Base-by-base conservation (phyloP, 2,797 vertebrate species). In the Hyperoplus immaculatus region DNA sequence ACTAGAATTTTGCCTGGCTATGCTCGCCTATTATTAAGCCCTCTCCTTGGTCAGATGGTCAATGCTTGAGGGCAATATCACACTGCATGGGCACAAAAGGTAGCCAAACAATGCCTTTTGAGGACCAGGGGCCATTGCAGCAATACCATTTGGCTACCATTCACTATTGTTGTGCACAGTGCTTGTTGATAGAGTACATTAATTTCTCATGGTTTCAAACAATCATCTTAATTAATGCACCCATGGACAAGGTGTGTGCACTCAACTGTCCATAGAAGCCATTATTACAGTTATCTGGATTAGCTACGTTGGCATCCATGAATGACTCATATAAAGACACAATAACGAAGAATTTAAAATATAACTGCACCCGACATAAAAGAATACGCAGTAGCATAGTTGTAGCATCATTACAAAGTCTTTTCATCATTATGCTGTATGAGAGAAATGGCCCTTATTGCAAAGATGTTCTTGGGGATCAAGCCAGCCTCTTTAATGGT, bases 21-120 rank as follows among this genome's bases (percentile, higher is more conserved):
- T 90, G 89, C 82, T 75, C 62, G 90, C 84, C 93, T 95, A 95
- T 95, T 95, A 95, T 94, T 95, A 87, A 94, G 90, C 90, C 88
- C 90, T 92, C 83, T 92, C 90, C 91, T 90, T 94, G 95, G 93
- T 96, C 95, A 96, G 94, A 96, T 96, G 95, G 95, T 93, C 94
- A 94, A 83, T 74, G 95, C 95, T 94, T 84, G 91, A 93, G 95
- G 95, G 95, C 93, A 93, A 92, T 89, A 90, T 95, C 94, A 95
- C 94, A 94, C 92, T 91, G 80, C 91, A 92, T 94, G 94, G 92
- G 94, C 94, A 94, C 94, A 89, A 94, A 95, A 94, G 93, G 93
- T 93, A 94, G 94, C 94, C 94, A 94, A 92, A 95, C 92, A 93
- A 93, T 90, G 93, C 93, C 94, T 91, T 93, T 94, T 88, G 93